These are phyloP conservation scores for Sminthopsis crassicaudata DNA, from an alignment of 2,113 vertebrate genomes.

Conservation along the genomic window DNA sequence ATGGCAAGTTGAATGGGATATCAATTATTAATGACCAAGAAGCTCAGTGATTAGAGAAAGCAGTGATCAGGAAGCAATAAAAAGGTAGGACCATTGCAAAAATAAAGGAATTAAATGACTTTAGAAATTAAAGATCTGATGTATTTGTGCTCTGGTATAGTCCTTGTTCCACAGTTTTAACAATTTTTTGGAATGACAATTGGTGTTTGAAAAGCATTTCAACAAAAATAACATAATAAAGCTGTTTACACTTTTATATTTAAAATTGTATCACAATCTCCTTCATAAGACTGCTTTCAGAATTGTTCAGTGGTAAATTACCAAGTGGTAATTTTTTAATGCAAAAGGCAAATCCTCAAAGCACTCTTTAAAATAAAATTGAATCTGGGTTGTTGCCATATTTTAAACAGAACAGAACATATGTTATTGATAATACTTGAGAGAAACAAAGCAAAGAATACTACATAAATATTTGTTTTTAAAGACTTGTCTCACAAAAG, in stretches of 20 bases:
- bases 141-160: not conserved
- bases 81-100: not conserved
- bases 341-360: not conserved
- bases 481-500: not conserved
- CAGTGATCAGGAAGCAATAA: not conserved
- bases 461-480: not conserved
- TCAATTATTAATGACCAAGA: not conserved
- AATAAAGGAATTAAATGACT: not conserved
- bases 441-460: not conserved
- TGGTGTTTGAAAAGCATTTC: not conserved
- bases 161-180: not conserved
- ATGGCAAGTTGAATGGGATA: not conserved
- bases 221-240: not conserved
- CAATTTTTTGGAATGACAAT: not conserved
- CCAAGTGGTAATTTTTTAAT: not conserved
- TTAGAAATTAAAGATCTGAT: not conserved
- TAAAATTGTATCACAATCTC: not conserved
- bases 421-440: slow-evolving; percentile 1
- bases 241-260: not conserved
- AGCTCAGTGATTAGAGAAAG: not conserved
- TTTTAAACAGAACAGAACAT: not conserved
- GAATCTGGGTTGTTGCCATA: not conserved
- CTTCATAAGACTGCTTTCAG: not conserved
- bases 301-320: not conserved
- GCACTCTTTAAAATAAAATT: not conserved